These are phyloP conservation scores for Agonopterix alstromeriana DNA, from an alignment of 2,888 invertebrate genomes.

Conservation along the genomic window DNA sequence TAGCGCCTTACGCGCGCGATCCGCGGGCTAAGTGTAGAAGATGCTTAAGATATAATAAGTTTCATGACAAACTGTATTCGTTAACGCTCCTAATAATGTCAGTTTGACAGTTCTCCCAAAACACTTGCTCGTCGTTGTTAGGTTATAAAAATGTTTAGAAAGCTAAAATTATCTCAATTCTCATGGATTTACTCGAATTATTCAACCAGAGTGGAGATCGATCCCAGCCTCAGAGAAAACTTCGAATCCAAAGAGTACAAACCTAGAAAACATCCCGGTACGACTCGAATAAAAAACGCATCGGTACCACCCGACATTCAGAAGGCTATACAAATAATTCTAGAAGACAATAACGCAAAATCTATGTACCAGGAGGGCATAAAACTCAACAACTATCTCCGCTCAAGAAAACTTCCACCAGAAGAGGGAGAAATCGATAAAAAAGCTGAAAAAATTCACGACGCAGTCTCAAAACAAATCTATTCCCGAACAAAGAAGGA, in stretches of 20 bases:
- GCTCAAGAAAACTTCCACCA: constrained; percentile 79
- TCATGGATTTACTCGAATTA: constrained; percentile 35
- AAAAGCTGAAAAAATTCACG: constrained; percentile 57
- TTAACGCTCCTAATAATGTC: neutral
- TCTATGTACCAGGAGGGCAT: constrained; percentile 70
- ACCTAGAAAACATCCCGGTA: constrained; percentile 85
- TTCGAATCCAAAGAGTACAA: constrained; percentile 75
- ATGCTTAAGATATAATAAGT: too few species aligned
- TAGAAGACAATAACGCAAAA: constrained; percentile 77
- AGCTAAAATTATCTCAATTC: constrained; percentile 35
- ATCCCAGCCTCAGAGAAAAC: constrained; percentile 59
- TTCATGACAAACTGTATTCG: neutral
- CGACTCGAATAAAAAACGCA: constrained; percentile 68
- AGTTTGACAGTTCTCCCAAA: constrained; percentile 3
- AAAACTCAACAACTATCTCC: constrained; percentile 77
- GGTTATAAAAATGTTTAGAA: constrained; percentile 50
- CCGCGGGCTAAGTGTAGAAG: too few species aligned
- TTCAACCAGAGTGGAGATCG: constrained; percentile 64
- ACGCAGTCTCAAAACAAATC: constrained; percentile 45
- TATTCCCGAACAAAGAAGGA: constrained; percentile 32
- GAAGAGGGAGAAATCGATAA: constrained; percentile 72
- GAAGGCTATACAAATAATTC: constrained; percentile 71
- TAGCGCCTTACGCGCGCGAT: too few species aligned
- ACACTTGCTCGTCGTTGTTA: constrained; percentile 4
- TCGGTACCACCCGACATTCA: constrained; percentile 78